phyloP scores from a whole-genome alignment of 2,888 invertebrate genomes.

The Plebejus argus region DNA sequence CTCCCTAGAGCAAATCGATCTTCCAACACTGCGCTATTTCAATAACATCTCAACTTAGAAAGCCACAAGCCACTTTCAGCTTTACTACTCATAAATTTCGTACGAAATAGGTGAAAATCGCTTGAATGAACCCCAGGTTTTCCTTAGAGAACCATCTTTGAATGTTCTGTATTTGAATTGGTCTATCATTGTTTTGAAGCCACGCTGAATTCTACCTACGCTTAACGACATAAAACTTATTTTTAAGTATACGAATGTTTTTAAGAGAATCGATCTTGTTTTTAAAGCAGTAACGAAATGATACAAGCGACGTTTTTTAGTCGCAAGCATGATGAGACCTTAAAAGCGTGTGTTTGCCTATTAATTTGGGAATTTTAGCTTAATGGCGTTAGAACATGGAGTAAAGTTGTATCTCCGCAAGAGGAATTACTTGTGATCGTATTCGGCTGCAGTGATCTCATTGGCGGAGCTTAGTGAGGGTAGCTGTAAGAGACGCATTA shows the following conservation, averaged over 20 bases:
- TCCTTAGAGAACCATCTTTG: constrained; percentile 80
- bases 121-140: constrained; percentile 56
- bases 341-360: constrained; percentile 37
- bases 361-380: constrained; percentile 42
- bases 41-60: constrained; percentile 52
- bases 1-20: constrained; percentile 77
- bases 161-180: constrained; percentile 74
- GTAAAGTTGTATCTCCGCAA: constrained; percentile 64
- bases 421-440: constrained; percentile 62
- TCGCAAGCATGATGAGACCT: constrained; percentile 45
- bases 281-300: constrained; percentile 48
- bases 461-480: constrained; percentile 58
- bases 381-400: constrained; percentile 53
- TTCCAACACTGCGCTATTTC: constrained; percentile 45
- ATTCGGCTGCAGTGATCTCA: constrained; percentile 51
- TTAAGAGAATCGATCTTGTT: constrained; percentile 78
- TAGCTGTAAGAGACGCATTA: constrained; percentile 1
- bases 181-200: constrained; percentile 57
- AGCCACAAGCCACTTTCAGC: constrained; percentile 48
- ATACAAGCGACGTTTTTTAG: constrained; percentile 46
- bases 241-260: constrained; percentile 46
- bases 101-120: constrained; percentile 48
- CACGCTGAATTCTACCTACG: constrained; percentile 49
- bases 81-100: constrained; percentile 34
- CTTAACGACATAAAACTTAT: background rate